Conservation (phyloP, 2,888 invertebrate genomes). For the Eumacrocentrus americanus region DNA sequence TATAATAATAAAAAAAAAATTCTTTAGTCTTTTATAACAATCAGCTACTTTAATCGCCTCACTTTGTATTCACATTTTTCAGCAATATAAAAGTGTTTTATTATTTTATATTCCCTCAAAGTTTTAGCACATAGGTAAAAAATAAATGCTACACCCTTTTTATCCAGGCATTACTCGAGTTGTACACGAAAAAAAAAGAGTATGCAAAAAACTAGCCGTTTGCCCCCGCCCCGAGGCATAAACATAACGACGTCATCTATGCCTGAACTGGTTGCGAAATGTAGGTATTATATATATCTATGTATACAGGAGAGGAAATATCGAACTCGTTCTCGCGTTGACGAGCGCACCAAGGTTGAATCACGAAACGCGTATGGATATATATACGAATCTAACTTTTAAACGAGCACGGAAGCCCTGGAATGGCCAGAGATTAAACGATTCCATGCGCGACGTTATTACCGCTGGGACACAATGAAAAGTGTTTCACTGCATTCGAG, state of each 20-base stretch:
- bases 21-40: not conserved
- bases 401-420: slow-evolving; percentile 19
- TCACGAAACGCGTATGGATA: slow-evolving; percentile 16
- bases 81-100: not conserved
- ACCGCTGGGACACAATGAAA: slow-evolving; percentile 22
- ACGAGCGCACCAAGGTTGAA: slow-evolving; percentile 26
- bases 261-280: slow-evolving; percentile 33
- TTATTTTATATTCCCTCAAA: not conserved
- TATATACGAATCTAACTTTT: slow-evolving; percentile 26
- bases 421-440: slow-evolving; percentile 24
- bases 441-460: slow-evolving; percentile 26
- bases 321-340: slow-evolving; percentile 49
- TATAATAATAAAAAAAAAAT: no score
- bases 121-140: not conserved
- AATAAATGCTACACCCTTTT: not conserved
- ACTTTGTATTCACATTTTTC: not conserved
- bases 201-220: not conserved
- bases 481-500: slow-evolving; percentile 15
- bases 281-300: no score
- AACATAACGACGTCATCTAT: slow-evolving; percentile 26
- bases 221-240: not conserved
- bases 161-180: not conserved
- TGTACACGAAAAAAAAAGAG: not conserved
- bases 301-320: slow-evolving; percentile 44
- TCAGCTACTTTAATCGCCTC: not conserved